phyloP scores from a whole-genome alignment of 2,797 vertebrate species.

The Micromesistius poutassou region DNA sequence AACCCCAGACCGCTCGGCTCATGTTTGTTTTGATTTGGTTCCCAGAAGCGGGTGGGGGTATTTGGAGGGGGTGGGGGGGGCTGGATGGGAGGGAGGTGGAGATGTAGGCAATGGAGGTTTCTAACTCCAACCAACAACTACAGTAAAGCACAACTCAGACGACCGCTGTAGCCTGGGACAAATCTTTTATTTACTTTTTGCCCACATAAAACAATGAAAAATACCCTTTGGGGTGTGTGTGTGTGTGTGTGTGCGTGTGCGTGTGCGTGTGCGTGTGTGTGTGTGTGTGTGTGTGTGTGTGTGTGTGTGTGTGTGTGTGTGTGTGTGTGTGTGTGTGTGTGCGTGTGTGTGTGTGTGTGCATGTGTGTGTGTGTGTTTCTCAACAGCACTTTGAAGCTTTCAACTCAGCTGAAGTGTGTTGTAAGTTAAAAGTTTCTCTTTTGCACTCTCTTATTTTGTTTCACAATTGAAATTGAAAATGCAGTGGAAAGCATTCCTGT shows the following conservation, averaged over 20 bases:
- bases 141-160: not conserved
- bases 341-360: not conserved
- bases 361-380: not conserved
- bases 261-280: not conserved
- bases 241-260: not conserved
- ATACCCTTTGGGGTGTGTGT: not conserved
- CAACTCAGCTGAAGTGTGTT: not conserved
- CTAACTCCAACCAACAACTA: not conserved
- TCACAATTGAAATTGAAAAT: slow-evolving; percentile 5
- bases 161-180: not conserved
- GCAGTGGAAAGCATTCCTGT: slow-evolving; percentile 1
- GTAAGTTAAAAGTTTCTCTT: not conserved
- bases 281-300: not conserved
- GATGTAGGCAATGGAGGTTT: not conserved
- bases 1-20: slow-evolving; percentile 42
- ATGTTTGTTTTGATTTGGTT: slow-evolving; percentile 75
- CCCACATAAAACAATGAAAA: not conserved
- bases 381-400: not conserved
- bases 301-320: not conserved
- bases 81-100: not conserved
- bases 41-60: slow-evolving; percentile 58
- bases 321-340: not conserved
- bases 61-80: slow-evolving; percentile 17
- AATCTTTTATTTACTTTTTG: not conserved
- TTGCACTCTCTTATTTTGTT: slow-evolving; percentile 3